phyloP scores from a whole-genome alignment of 2,888 invertebrate species.

The Coronaproctus castanopsis region DNA sequence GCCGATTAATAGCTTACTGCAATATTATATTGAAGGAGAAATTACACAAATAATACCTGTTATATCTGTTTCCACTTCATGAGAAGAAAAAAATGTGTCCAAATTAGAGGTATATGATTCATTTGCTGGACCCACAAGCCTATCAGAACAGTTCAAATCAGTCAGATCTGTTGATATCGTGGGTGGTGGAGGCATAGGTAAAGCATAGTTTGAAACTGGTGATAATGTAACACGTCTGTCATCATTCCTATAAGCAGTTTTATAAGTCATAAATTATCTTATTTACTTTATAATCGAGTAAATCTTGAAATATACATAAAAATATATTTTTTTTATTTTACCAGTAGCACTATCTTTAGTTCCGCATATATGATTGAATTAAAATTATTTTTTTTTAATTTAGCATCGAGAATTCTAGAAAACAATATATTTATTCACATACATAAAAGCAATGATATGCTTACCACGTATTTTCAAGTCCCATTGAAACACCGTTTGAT shows the following conservation, averaged over 20 bases:
- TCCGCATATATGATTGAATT: not conserved
- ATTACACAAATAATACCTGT: slow-evolving; percentile 15
- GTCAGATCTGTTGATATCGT: slow-evolving; percentile 14
- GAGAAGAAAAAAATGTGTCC: slow-evolving; percentile 17
- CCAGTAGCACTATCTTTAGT: too few species aligned
- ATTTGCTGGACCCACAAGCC: slow-evolving; percentile 12
- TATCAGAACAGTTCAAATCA: slow-evolving; percentile 13
- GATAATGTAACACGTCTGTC: slow-evolving; percentile 17
- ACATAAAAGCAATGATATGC: too few species aligned
- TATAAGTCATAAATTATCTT: too few species aligned
- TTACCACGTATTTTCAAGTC: slow-evolving; percentile 30
- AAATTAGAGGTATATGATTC: slow-evolving; percentile 16
- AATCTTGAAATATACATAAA: too few species aligned
- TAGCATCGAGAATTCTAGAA: too few species aligned
- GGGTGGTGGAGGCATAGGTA: slow-evolving; percentile 18
- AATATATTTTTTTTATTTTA: too few species aligned
- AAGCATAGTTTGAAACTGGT: slow-evolving; percentile 17
- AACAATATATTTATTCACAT: too few species aligned
- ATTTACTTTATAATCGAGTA: too few species aligned
- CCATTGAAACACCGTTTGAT: slow-evolving; percentile 22
- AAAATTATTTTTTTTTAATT: too few species aligned
- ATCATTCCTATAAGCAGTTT: slow-evolving; percentile 19
- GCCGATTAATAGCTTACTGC: too few species aligned
- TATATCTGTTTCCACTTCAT: slow-evolving; percentile 16
- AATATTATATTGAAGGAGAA: too few species aligned